Evolutionary conservation across 1,140 invertebrate species (phyloP).

Genomic region (Philopotamus ludificatus): DNA sequence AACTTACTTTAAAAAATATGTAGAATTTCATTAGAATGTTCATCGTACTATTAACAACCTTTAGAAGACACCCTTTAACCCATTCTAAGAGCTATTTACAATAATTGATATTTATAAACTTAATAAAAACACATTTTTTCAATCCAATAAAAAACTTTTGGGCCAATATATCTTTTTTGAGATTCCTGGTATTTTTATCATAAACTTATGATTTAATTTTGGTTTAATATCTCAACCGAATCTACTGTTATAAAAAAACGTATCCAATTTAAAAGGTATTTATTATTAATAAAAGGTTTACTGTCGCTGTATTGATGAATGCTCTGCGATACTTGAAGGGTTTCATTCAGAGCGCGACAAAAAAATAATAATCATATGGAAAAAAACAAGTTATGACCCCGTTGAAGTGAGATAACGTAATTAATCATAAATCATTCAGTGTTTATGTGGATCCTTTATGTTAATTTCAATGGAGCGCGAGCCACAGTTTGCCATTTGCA

Average conservation of each 20-base stretch:
- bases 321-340: background rate
- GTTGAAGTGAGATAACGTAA: constrained; percentile 20
- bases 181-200: background rate
- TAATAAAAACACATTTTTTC: background rate
- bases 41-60: no score
- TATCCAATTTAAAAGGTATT: background rate
- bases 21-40: no score
- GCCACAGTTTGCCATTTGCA: constrained; percentile 14
- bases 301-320: constrained; percentile 17
- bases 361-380: constrained; percentile 17
- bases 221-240: background rate
- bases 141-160: background rate
- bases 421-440: constrained; percentile 30
- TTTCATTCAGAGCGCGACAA: constrained; percentile 13
- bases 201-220: background rate
- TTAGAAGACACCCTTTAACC: no score
- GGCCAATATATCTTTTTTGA: background rate
- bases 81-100: no score
- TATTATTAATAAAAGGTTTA: background rate
- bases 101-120: background rate
- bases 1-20: background rate
- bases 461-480: constrained; percentile 1
- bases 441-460: constrained; percentile 4
- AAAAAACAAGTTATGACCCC: constrained; percentile 16
- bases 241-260: background rate